Evolutionary conservation across 1,140 invertebrate species (phyloP), one percentile per base, ranked within the genome.

Genomic region (Manduca sexta): DNA sequence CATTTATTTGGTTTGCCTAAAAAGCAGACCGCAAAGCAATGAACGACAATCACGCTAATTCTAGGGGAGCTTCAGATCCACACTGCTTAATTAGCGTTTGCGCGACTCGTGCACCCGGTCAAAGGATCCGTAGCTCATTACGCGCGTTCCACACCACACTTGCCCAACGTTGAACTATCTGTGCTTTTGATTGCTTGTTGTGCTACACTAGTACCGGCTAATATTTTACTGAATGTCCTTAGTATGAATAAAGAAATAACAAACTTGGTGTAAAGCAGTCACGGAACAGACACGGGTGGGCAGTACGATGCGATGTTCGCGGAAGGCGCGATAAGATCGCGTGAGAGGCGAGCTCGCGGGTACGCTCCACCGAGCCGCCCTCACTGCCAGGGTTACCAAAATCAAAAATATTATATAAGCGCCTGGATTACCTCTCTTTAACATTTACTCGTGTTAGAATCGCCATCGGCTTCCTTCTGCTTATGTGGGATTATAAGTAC

Each of bases 61-160:
- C 64, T 55, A 67, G 56, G 71, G 75, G 60, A 75, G 81, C 69
- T 80, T 78, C 68, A 74, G 71, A 80, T 84, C 67, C 69, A 63
- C 64, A 62, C 59, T 65, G 79, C 66, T 69, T 84, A 84, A 84
- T 84, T 84, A 84, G 75, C 74, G 66, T 79, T 84, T 72, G 70
- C 66, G 56, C 64, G 52, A 51, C 65, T 56, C 50, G 47, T 68
- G 60, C 75, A 70, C 61, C 69, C 72, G 74, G 74, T 83, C 81
- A 84, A 84, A 84, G 78, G 77, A 78, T 80, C 72, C 68, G 60
- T 64, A 64, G 72, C 77, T 84, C 74, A 81, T 83, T 81, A 83
- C 69, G 62, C 52, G 59, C 60, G 52, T 51, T 49, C 61, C 61
- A 62, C 57, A 49, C 51, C 45, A 17, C 13, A 35, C 55, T 33